Evolutionary conservation across 1,140 invertebrate genomes (phyloP), one percentile per base, ranked within the genome.

Genomic region (Caenorhabditis briggsae): DNA sequence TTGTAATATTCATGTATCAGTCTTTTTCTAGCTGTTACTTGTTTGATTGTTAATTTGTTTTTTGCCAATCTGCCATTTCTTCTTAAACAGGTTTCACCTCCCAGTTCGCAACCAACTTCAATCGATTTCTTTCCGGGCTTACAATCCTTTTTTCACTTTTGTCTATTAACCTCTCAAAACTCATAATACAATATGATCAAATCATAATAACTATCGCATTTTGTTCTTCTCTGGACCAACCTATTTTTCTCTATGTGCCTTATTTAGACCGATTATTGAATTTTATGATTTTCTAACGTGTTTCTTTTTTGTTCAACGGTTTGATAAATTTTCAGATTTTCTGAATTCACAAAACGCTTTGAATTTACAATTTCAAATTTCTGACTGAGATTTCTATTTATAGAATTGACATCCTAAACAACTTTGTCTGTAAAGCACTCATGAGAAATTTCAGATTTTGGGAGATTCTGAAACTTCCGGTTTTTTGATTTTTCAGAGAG

Each of bases 71-170:
- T 74, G 65, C 65, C 65, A 74, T 46, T 18, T 14, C 43, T 18
- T 74, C 18, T 33, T 33, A 33, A 46, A 43, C 65, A 12, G 65
- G 65, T 74, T 46, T 41, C 12, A 33, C 59, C 11, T 64, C 59
- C 59, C 59, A 64, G 59, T 64, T 64, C 59, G 59, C 59, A 64
- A 64, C 59, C 59, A 74, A 48, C 65, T 74, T 74, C 65, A 23
- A 74, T 11, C 59, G 59, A 25, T 33, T 64, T 64, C 59, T 64
- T 46, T 74, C 65, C 65, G 65, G 65, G 65, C 65, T 48, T 9
- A 74, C 41, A 65, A 65, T 41, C n/a, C 61, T 12, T 53, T 41
- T 41, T 74, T 46, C 65, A 46, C 43, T 74, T 74, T 43, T 9
- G 9, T 74, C 43, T 46, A 46, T 74, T 14, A 74, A 74, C n/a